Percentiles rank a stretch among this genome's conserved stretches.
Conservation (phyloP, 1,140 invertebrate genomes). For the Brachystomella parvula region DNA sequence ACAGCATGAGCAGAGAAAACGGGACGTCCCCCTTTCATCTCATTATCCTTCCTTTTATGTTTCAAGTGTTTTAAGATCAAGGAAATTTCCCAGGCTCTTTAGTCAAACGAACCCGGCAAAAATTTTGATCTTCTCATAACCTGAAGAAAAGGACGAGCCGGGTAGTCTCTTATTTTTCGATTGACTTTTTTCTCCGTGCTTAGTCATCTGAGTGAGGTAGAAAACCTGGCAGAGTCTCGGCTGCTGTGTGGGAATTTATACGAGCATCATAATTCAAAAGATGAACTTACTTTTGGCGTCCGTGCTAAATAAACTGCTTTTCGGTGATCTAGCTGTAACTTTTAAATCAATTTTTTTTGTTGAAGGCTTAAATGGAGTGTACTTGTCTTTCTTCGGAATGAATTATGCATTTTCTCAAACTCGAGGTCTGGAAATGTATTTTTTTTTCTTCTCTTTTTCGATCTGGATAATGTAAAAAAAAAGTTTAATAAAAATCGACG, state of each 20-base stretch:
- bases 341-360: not conserved
- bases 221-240: not conserved
- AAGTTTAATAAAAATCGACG: no score
- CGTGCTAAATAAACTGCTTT: no score
- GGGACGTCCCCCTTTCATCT: not conserved
- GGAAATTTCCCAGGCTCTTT: conserved; percentile 12
- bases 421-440: not conserved
- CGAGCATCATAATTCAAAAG: no score
- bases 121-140: not conserved
- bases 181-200: not conserved
- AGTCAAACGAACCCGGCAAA: not conserved
- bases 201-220: not conserved
- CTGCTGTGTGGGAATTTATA: not conserved
- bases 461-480: no score
- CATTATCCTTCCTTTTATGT: conserved; percentile 6
- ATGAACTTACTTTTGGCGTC: not conserved
- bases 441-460: not conserved
- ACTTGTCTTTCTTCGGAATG: not conserved
- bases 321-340: no score
- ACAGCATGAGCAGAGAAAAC: conserved; percentile 13
- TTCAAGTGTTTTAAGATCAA: not conserved
- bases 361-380: not conserved
- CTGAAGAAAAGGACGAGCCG: no score
- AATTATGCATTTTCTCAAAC: not conserved
- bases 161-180: not conserved